Evolutionary conservation across 2,888 invertebrate genomes (phyloP).

Genomic region (Hypolimnas misippus): DNA sequence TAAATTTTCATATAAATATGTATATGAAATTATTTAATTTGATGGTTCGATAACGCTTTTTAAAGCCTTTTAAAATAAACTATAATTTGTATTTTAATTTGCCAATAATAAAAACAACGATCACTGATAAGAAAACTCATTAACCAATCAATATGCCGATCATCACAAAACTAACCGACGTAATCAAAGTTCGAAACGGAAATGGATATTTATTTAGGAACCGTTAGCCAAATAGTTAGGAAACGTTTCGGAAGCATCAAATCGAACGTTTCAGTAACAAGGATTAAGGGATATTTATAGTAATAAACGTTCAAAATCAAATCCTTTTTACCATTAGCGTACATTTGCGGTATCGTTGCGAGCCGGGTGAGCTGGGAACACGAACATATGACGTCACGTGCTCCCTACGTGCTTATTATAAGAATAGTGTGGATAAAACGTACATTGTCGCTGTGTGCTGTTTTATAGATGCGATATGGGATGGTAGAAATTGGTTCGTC

Average conservation of each 20-base stretch:
- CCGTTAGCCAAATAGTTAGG: too few species aligned
- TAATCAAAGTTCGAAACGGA: slow-evolving; percentile 16
- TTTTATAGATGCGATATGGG: slow-evolving; percentile 28
- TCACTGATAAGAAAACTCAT: too few species aligned
- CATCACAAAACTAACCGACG: background rate
- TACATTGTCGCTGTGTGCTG: slow-evolving; percentile 15
- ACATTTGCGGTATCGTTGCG: slow-evolving; percentile 16
- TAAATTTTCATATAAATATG: too few species aligned
- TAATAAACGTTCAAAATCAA: slow-evolving; percentile 11
- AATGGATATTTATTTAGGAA: slow-evolving; percentile 7
- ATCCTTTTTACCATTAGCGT: slow-evolving; percentile 12
- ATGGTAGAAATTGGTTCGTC: slow-evolving; percentile 18
- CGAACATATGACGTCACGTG: slow-evolving; percentile 29
- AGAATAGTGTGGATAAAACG: slow-evolving; percentile 22
- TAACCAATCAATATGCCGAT: too few species aligned
- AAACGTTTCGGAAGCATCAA: background rate
- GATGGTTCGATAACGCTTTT: too few species aligned
- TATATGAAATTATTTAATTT: too few species aligned
- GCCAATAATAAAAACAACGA: too few species aligned
- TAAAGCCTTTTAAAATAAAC: too few species aligned
- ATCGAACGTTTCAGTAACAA: slow-evolving; percentile 18
- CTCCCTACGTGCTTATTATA: slow-evolving; percentile 29
- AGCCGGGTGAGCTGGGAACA: slow-evolving; percentile 20
- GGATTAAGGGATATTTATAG: slow-evolving; percentile 16
- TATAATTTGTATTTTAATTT: too few species aligned